phyloP scores from a whole-genome alignment of 2,113 vertebrate genomes.

The Dasypus novemcinctus region DNA sequence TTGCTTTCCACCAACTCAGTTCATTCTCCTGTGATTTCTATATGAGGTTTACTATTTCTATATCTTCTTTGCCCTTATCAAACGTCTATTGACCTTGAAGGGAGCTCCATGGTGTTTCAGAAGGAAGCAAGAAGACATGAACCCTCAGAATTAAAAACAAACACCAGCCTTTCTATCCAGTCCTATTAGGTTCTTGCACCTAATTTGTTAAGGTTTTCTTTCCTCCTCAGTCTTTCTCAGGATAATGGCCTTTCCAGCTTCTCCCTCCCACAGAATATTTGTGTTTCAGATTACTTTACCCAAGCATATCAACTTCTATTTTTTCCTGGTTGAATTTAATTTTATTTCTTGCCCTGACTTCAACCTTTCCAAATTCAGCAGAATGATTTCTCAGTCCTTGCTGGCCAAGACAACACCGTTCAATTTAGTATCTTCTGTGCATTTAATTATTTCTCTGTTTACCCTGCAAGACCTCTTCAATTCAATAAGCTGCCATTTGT shows the following conservation, averaged over 20 bases:
- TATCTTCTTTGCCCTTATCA: not conserved
- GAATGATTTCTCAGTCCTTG: slow-evolving; percentile 55
- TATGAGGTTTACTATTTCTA: not conserved
- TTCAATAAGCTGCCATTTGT: slow-evolving; percentile 51
- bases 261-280: slow-evolving; percentile 56
- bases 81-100: slow-evolving; percentile 45
- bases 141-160: not conserved
- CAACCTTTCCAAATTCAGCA: slow-evolving; percentile 61
- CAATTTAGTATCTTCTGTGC: slow-evolving; percentile 60
- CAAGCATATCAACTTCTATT: slow-evolving; percentile 15
- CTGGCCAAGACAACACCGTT: slow-evolving; percentile 55
- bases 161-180: not conserved
- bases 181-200: not conserved
- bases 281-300: slow-evolving; percentile 62
- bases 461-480: slow-evolving; percentile 30
- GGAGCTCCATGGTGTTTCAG: not conserved
- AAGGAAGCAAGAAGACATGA: slow-evolving; percentile 27
- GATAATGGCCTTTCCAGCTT: slow-evolving; percentile 38
- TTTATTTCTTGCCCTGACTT: slow-evolving; percentile 59
- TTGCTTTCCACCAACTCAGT: not conserved
- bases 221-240: not conserved
- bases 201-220: slow-evolving; percentile 32
- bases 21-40: not conserved
- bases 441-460: slow-evolving; percentile 71
- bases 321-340: slow-evolving; percentile 57